phyloP scores from a whole-genome alignment of 2,113 vertebrate species.

The Phrynocephalus versicolor region DNA sequence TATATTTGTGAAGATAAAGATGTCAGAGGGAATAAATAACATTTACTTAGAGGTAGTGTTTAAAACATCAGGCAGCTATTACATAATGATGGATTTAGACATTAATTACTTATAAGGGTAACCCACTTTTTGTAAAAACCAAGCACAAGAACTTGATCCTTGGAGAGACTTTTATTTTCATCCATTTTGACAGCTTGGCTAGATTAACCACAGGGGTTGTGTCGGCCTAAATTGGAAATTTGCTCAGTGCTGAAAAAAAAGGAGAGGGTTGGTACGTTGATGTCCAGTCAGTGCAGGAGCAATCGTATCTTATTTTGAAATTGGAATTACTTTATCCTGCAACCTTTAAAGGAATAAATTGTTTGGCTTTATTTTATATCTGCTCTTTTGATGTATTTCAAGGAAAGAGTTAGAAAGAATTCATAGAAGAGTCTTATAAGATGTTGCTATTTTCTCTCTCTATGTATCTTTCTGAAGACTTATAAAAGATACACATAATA shows the following conservation, averaged over 20 bases:
- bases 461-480: no score
- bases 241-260: background rate
- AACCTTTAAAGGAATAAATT: no score
- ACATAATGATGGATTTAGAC: background rate
- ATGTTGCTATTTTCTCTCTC: no score
- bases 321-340: background rate
- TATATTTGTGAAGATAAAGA: background rate
- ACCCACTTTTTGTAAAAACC: background rate
- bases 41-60: conserved; percentile 21
- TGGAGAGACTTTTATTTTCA: background rate
- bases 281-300: background rate
- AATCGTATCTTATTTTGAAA: background rate
- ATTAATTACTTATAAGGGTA: conserved; percentile 18
- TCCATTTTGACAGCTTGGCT: background rate
- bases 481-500: no score
- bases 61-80: conserved; percentile 4
- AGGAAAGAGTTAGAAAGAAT: no score
- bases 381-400: no score
- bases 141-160: background rate
- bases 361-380: no score
- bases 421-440: no score
- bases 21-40: background rate
- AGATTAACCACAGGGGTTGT: background rate
- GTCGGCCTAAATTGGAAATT: background rate
- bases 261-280: background rate